A percentile compares a stretch with the other conserved stretches of the same genome.
Conservation (phyloP, 1,140 invertebrate species). For the Atta texana region DNA sequence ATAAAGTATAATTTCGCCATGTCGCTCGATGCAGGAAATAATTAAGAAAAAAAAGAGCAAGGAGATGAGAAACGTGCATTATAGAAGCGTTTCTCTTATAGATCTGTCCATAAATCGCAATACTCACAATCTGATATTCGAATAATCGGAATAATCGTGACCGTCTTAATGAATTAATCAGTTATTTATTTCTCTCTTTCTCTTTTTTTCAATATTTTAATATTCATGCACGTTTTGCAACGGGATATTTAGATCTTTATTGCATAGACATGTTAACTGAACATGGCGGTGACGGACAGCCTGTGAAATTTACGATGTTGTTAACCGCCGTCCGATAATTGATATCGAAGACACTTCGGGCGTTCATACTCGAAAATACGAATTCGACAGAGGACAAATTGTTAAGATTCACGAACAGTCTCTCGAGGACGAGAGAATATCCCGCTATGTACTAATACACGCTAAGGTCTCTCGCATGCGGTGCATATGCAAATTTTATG, state of each 20-base stretch:
- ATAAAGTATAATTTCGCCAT: constrained; percentile 2
- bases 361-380: background rate
- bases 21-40: constrained; percentile 13
- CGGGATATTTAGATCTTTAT: constrained; percentile 24
- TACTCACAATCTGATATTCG: background rate
- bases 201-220: constrained; percentile 26
- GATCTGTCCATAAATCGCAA: background rate
- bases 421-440: constrained; percentile 42
- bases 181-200: background rate
- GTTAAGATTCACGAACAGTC: constrained; percentile 51
- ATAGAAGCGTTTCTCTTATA: background rate
- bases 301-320: constrained; percentile 38
- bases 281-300: background rate
- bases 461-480: constrained; percentile 28
- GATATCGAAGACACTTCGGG: constrained; percentile 42
- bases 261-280: constrained; percentile 18
- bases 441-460: constrained; percentile 66
- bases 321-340: constrained; percentile 40
- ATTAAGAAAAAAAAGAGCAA: background rate
- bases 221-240: constrained; percentile 37
- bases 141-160: too few relatives aligned
- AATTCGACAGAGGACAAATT: constrained; percentile 18
- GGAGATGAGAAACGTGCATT: background rate
- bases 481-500: constrained; percentile 61
- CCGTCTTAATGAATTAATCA: constrained; percentile 25